Evolutionary conservation across 2,888 invertebrate species (phyloP), one percentile per base, ranked within the genome.

Genomic region (Dryobota labecula): DNA sequence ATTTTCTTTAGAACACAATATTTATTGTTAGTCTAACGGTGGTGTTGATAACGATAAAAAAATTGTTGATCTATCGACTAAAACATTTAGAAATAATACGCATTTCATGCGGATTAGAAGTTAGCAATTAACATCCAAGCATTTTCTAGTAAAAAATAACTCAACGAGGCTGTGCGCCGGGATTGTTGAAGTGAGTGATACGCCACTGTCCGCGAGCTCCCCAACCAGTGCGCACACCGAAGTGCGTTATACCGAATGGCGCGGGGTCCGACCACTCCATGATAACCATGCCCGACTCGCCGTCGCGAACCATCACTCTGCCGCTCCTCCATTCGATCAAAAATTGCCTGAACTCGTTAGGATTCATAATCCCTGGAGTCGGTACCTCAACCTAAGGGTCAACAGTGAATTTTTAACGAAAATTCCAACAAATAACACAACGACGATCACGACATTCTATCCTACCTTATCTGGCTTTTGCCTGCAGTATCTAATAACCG

Each of bases 201-300:
- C 96, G 96, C 97, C 97, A 97, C 78, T 96, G 93, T 76, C 97
- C 97, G 74, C 96, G 94, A 41, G 97, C 96, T 70, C 97, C 97
- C 96, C 97, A 97, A 73, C 95, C 96, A 20, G 97, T 97, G 73
- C 97, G 96, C 73, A 97, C 95, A 58, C 97, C 97, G 87, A 97
- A 96, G 92, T 97, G 96, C 71, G 96, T 96, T 68, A 97, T 91
- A 60, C 96, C 96, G 91, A 97, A 96, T 9, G 97, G 97, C 20
- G 94, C 88, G 7, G 97, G 96, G 88, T 97, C 97, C 78, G 92
- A 90, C 97, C 97, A 97, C 84, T 96, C 96, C 95, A 97, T 93
- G 76, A 97, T 89, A 70, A 96, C 90, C 36, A 94, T 94, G 36
- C 96, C 97, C 33, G 95, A 90, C 45, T 88, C 88, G 70, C 95